Conservation (phyloP, 1,140 invertebrate genomes). For the Drosophila subpulchrella region DNA sequence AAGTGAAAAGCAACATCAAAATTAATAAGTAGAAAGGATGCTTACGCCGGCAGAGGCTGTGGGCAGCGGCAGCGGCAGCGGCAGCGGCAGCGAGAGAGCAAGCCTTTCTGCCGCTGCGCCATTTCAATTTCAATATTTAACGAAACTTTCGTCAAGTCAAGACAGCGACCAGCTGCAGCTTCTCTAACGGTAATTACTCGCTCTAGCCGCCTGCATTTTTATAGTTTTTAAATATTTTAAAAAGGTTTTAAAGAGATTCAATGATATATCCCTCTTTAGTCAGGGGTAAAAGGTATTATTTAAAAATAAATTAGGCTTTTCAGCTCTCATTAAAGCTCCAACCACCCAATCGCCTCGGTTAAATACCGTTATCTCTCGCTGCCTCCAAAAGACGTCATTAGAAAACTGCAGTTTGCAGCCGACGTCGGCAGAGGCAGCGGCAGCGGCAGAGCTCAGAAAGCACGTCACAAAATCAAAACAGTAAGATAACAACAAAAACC, state of each 20-base stretch:
- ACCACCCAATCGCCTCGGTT: conserved; percentile 14
- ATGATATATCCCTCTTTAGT: no score
- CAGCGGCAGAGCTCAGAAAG: background rate
- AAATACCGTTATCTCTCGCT: conserved; percentile 28
- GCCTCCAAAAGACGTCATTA: conserved; percentile 35
- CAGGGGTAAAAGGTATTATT: rapidly evolving
- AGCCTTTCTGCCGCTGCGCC: conserved; percentile 51
- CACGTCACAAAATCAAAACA: conserved; percentile 9
- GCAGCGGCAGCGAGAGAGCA: conserved; percentile 9
- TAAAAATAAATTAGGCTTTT: background rate
- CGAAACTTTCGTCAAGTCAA: conserved; percentile 65
- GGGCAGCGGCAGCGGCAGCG: conserved; percentile 11
- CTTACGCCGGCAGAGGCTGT: conserved; percentile 36
- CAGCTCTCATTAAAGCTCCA: background rate
- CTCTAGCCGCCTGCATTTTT: conserved; percentile 6
- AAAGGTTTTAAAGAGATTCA: background rate
- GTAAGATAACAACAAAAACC: conserved; percentile 4
- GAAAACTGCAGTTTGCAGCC: conserved; percentile 35
- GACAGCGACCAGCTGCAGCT: conserved; percentile 29
- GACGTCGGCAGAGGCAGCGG: conserved; percentile 14
- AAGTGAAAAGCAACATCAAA: conserved; percentile 83
- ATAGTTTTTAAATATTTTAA: conserved; percentile 6
- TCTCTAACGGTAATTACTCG: conserved; percentile 18
- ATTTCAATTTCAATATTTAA: conserved; percentile 72
- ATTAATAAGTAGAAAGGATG: conserved; percentile 82